These are phyloP conservation scores for Desmophyllum pertusum DNA, from an alignment of 92 coral and sea anemone species.

Conservation along the genomic window DNA sequence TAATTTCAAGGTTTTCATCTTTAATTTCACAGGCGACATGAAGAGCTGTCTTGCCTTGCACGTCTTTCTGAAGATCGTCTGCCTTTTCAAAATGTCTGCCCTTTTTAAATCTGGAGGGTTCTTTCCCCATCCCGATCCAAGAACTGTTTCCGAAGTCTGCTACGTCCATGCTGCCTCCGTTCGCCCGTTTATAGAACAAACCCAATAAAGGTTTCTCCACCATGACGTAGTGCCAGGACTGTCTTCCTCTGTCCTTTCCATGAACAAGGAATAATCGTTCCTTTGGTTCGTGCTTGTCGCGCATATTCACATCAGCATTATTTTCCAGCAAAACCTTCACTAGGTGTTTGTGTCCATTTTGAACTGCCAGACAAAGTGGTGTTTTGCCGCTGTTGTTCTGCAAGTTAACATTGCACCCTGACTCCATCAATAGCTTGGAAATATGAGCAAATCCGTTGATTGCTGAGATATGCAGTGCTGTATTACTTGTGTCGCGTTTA, in stretches of 20 bases:
- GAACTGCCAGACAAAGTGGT: constrained; percentile 26
- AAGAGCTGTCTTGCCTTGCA: constrained; percentile 17
- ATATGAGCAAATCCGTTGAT: not conserved
- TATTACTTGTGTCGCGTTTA: not conserved
- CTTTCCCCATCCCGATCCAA: constrained; percentile 33
- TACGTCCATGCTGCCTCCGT: not conserved
- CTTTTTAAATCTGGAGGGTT: not conserved
- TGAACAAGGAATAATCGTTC: constrained; percentile 25
- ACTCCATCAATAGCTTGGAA: not conserved
- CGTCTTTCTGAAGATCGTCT: not conserved
- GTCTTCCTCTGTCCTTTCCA: constrained; percentile 23
- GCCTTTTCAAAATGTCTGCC: not conserved
- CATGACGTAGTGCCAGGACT: constrained; percentile 27
- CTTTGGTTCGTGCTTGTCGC: not conserved
- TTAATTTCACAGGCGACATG: constrained; percentile 20
- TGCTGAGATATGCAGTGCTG: constrained; percentile 24
- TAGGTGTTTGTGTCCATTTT: constrained; percentile 22
- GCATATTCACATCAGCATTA: constrained; percentile 10
- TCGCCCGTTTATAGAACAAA: constrained; percentile 14
- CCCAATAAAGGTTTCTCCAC: constrained; percentile 20
- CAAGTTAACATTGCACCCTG: constrained; percentile 5
- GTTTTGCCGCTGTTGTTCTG: constrained; percentile 18
- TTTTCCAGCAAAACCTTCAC: constrained; percentile 25
- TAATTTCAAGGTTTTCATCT: not conserved
- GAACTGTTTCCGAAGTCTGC: constrained; percentile 24